Evolutionary conservation across 2,113 vertebrate species (phyloP), one percentile per base, ranked within the genome.

Genomic region (Salminus brasiliensis): DNA sequence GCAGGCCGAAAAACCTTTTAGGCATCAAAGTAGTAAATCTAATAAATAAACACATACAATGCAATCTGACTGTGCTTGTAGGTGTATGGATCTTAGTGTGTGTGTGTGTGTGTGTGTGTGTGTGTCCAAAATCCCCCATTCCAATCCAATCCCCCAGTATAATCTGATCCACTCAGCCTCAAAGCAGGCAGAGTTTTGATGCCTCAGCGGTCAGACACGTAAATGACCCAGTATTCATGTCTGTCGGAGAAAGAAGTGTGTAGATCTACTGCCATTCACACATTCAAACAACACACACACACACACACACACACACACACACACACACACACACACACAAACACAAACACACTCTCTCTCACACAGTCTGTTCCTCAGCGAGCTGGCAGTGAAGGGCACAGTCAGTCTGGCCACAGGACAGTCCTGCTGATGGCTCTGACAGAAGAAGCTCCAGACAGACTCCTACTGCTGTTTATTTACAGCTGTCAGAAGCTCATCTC

Each of bases 91-190:
- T 27, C 23, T 57, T n/a, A n/a, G 55, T 57, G 55, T 27, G 23
- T 57, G 23, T 47, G n/a, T 47, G 43, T 67, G 74, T 69, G 49
- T 69, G 32, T 57, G 63, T 53, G 62, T 67, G 32, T 68, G 75
- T 55, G 32, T 72, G 69, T 55, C 25, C 23, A 29, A 12, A n/a
- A 57, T 27, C 25, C 53, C 0, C 53, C 25, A 23, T 57, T 57
- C 27, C 27, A 29, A 29, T 29, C 25, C 57, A 60, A 30, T 60
- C 57, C 30, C 57, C 7, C 11, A 8, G 25, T 11, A 29, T 15
- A 27, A 30, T 60, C 57, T 60, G 27, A 59, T 27, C 9, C 55
- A 30, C 1, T 60, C 11, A 12, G 57, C 25, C 10, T 29, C 27
- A 27, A 60, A 12, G 57, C 16, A 29, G 27, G 25, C 57, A 13